Conservation (phyloP, 1,140 invertebrate species). For the Chionoecetes opilio region DNA sequence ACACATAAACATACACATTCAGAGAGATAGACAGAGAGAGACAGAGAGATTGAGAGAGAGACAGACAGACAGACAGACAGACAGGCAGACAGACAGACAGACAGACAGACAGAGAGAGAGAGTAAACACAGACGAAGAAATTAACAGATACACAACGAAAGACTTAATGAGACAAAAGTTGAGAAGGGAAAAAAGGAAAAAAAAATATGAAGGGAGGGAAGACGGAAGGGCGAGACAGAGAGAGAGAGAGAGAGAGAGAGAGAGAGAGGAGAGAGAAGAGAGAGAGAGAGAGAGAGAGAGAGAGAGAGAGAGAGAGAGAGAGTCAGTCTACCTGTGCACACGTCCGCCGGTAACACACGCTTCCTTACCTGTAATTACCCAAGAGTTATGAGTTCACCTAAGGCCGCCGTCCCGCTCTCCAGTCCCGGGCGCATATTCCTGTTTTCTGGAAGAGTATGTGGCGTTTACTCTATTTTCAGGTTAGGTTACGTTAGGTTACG, state of each 20-base stretch:
- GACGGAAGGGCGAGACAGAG: no score
- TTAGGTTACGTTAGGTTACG: no score
- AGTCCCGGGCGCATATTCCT: no score
- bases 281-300: slow-evolving; percentile 21
- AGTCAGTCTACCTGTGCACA: background rate
- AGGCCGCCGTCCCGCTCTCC: background rate
- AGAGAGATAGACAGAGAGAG: background rate
- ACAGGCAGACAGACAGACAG: background rate
- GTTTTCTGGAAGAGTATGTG: no score
- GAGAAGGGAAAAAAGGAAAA: no score
- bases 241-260: no score
- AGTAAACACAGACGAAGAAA: background rate
- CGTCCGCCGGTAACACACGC: background rate
- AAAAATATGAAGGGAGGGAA: no score
- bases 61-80: background rate
- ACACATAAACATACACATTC: background rate
- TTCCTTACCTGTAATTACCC: background rate
- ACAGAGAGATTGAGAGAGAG: background rate
- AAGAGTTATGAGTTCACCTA: background rate
- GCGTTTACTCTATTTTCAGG: no score
- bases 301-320: background rate
- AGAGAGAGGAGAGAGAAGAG: background rate
- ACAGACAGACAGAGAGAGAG: background rate
- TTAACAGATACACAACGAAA: background rate
- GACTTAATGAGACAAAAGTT: background rate